Conservation (phyloP, 1,140 invertebrate genomes). For the Leptestheria dahalacensis region DNA sequence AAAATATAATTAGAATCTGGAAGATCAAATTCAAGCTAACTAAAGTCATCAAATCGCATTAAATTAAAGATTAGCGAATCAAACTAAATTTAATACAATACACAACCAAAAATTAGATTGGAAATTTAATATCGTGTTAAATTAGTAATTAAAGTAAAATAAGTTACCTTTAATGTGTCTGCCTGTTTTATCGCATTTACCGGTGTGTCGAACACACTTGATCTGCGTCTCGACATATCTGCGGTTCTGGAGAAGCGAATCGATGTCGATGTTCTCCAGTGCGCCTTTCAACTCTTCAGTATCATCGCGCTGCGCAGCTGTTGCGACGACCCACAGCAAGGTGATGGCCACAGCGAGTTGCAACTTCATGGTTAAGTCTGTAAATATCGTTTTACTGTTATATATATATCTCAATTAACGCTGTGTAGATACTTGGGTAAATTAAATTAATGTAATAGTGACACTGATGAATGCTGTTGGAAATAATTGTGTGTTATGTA, state of each 20-base stretch:
- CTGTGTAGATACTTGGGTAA: no score
- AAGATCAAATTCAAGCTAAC: not conserved
- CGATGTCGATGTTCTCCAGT: constrained; percentile 6
- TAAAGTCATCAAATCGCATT: no score
- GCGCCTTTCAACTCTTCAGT: not conserved
- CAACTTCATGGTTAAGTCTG: not conserved
- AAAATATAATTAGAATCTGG: no score
- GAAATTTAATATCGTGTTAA: no score
- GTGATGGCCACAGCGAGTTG: not conserved
- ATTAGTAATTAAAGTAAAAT: not conserved
- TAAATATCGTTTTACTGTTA: no score
- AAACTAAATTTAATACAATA: no score
- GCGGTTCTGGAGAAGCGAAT: constrained; percentile 4
- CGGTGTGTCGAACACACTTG: constrained; percentile 7
- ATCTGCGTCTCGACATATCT: constrained; percentile 5
- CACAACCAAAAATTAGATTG: no score
- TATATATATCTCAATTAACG: no score
- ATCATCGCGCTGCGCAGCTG: not conserved
- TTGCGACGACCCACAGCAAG: not conserved
- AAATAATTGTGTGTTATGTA: no score
- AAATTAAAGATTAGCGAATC: no score
- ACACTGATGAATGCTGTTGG: no score
- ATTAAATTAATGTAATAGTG: no score
- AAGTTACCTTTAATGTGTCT: constrained; percentile 6
- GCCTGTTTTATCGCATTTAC: constrained; percentile 10